A percentile compares a stretch with the other conserved stretches of the same genome.
Conservation (phyloP, 2,888 invertebrate genomes). For the Microchrysa polita region DNA sequence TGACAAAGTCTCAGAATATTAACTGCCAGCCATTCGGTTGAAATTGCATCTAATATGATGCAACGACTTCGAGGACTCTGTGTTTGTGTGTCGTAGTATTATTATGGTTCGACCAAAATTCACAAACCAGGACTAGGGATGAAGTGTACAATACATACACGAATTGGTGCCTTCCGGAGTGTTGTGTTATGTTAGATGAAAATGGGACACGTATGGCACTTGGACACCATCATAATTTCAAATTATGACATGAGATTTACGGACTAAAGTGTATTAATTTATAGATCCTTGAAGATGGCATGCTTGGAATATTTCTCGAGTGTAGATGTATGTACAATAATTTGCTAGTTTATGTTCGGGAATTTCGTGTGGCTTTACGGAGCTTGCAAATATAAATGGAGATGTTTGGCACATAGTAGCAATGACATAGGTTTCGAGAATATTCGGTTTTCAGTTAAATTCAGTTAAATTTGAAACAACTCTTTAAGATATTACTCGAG, state of each 20-base stretch:
- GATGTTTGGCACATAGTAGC: no score
- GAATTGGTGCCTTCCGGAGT: not conserved
- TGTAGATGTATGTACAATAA: no score
- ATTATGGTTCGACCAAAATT: not conserved
- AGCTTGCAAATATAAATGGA: no score
- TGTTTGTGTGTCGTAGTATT: no score
- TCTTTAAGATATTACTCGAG: no score
- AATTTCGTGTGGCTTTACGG: no score
- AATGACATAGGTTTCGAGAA: no score
- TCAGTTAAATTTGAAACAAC: no score
- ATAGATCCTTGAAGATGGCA: not conserved
- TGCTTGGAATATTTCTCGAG: no score
- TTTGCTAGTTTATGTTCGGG: no score
- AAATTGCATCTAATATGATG: constrained; percentile 7
- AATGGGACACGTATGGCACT: constrained; percentile 2
- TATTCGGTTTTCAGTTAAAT: no score
- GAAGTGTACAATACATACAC: not conserved
- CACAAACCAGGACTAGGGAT: no score
- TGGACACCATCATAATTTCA: constrained; percentile 15
- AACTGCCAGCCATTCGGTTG: constrained; percentile 4
- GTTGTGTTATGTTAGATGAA: constrained; percentile 27
- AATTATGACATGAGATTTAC: constrained; percentile 18
- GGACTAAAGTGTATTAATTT: not conserved
- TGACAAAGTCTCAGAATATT: not conserved
- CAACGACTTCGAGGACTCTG: not conserved